Evolutionary conservation across 2,888 invertebrate species (phyloP), one percentile per base, ranked within the genome.

Genomic region (Drosophila ochracea): DNA sequence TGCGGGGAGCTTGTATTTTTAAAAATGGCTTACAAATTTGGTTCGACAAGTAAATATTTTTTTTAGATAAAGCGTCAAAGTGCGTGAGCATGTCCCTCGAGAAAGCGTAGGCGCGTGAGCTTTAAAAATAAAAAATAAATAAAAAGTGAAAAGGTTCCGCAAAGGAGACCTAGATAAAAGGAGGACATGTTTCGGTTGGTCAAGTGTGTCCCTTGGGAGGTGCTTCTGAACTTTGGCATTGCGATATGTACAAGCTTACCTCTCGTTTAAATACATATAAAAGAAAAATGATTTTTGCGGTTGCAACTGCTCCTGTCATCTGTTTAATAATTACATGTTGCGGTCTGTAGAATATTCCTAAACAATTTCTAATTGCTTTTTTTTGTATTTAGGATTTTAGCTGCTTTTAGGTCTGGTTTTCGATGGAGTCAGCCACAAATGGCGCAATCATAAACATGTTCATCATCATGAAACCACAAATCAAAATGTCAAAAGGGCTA

Each of bases 401-500:
- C n/a, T 41, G 16, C 25, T 33, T 50, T 49, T 43, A 39, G 19
- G 39, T 21, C 25, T 11, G 4, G 57, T 37, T 41, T 28, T 59
- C 13, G 62, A 31, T 65, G 31, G 25, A 35, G 9, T 60, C 59
- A 47, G n/a, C 65, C 82, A 78, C 68, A 78, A n/a, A n/a, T 81
- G 74, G 47, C 73, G 57, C 39, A 68, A 52, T 65, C 65, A 59
- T 54, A 68, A 81, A 82, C 84, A 72, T 73, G 80, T 78, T 82
- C 76, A 76, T 80, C 57, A 39, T 57, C 39, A 28, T 50, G 28
- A 50, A 73, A 78, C 83, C 90, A 90, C 87, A 90, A 87, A 86
- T 85, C 86, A 89, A 90, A 88, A 77, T 82, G 84, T 81, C 85
- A 79, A 82, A 85, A 89, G 49, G 76, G 65, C 73, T 62, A 73